Percentiles rank a stretch among this genome's conserved stretches.
phyloP scores from a whole-genome alignment of 2,797 vertebrate genomes.

The Hippoglossus hippoglossus region DNA sequence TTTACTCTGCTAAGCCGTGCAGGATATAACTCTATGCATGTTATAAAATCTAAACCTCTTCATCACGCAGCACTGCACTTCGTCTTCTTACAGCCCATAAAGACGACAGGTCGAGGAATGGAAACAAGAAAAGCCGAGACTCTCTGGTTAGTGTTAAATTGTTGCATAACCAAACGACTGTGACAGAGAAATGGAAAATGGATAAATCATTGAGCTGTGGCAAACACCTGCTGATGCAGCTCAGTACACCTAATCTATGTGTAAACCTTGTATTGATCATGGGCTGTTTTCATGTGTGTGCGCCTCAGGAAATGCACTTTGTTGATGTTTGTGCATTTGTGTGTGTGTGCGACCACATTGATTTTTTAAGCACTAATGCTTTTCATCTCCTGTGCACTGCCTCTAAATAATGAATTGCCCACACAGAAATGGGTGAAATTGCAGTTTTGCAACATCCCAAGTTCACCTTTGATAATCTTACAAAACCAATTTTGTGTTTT shows the following conservation, averaged over 20 bases:
- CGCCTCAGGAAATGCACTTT: slow-evolving; percentile 1
- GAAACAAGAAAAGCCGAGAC: slow-evolving; percentile 35
- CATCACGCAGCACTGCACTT: not conserved
- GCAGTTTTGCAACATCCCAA: slow-evolving; percentile 1
- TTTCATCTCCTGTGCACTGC: slow-evolving; percentile 6
- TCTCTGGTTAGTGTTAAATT: slow-evolving; percentile 41
- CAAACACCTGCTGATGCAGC: slow-evolving; percentile 67
- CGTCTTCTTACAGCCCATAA: too few species aligned
- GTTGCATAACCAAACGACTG: slow-evolving; percentile 62
- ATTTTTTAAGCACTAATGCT: slow-evolving; percentile 8
- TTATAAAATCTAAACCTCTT: slow-evolving; percentile 12
- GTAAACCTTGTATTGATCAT: slow-evolving; percentile 60
- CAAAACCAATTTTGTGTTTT: too few species aligned
- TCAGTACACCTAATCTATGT: slow-evolving; percentile 68
- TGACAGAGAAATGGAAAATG: slow-evolving; percentile 57
- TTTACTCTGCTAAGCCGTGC: too few species aligned
- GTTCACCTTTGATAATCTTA: too few species aligned
- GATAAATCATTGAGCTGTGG: slow-evolving; percentile 59
- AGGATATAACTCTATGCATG: too few species aligned
- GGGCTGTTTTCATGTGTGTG: slow-evolving; percentile 18
- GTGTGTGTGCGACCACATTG: not conserved
- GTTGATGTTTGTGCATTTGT: slow-evolving; percentile 13
- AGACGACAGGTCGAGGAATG: slow-evolving; percentile 19
- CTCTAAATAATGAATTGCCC: not conserved
- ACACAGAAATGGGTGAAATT: slow-evolving; percentile 13